Base-by-base conservation (phyloP, 2,888 invertebrate species). In the Amphiduros pacificus region DNA sequence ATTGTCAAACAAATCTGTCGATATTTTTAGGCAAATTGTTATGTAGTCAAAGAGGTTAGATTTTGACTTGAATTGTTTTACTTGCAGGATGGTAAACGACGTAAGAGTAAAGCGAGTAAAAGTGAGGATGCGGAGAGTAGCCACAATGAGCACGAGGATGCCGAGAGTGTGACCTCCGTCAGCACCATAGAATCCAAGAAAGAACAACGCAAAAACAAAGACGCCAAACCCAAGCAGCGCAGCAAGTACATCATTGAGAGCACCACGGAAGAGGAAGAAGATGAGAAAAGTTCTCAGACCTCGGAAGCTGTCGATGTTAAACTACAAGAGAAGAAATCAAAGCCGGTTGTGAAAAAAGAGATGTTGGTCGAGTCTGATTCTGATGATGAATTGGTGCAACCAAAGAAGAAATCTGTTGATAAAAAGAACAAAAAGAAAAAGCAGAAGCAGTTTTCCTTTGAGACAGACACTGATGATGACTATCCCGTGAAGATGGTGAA, bases 251-350 rank as follows among this genome's bases (percentile, higher is more conserved):
- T 58, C 24, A 63, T 59, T 17, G 44, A 58, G 31, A 60, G 57
- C n/a, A 55, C 60, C 9, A 60, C 65, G 27, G 65, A 65, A 31
- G 56, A 60, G 6, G 62, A 62, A 6, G n/a, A n/a, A n/a, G 55
- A 65, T 24, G 53, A 58, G 1, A 9, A n/a, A 3, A 55, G 53
- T 32, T 22, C 53, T n/a, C n/a, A n/a, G n/a, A n/a, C n/a, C n/a
- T n/a, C n/a, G n/a, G n/a, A n/a, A n/a, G n/a, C n/a, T n/a, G n/a
- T n/a, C n/a, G n/a, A n/a, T n/a, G n/a, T n/a, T n/a, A n/a, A n/a
- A n/a, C n/a, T 41, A 2, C 27, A 55, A 27, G 40, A 55, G 40
- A 55, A 55, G n/a, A 41, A 55, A 6, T 9, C 24, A 2, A 55
- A 55, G 28, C n/a, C 55, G 2, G 17, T 41, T 1, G 3, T 55